Conservation (phyloP, 2,797 vertebrate species). For the Muscicapa striata region DNA sequence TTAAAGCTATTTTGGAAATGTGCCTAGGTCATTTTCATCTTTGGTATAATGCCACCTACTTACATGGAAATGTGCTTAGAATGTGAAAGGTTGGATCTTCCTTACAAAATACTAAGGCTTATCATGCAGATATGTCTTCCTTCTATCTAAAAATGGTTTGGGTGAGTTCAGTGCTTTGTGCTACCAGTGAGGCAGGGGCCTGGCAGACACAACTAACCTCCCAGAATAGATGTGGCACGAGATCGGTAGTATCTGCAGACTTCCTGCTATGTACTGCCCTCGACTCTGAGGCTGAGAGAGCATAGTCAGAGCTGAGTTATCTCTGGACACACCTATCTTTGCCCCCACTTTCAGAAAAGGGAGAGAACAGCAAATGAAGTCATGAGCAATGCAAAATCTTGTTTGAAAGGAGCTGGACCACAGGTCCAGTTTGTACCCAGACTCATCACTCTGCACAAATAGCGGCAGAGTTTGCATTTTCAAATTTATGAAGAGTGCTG, state of each 20-base stretch:
- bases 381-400: neutral
- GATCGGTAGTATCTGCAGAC: neutral
- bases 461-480: neutral
- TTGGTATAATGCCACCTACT: constrained; percentile 44
- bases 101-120: constrained; percentile 19
- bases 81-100: constrained; percentile 32
- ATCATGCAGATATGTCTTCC: constrained; percentile 3
- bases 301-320: neutral
- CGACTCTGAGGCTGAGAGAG: neutral
- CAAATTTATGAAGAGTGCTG: neutral
- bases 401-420: neutral
- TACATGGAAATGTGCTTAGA: neutral
- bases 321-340: neutral
- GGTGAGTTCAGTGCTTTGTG: constrained; percentile 13
- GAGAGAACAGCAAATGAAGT: neutral
- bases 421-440: neutral
- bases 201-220: neutral
- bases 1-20: constrained; percentile 4
- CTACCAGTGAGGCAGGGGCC: neutral
- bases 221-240: constrained; percentile 4
- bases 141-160: constrained; percentile 53
- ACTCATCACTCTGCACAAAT: neutral
- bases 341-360: neutral
- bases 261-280: neutral
- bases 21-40: neutral